These are phyloP conservation scores for Psilopogon haemacephalus DNA, from an alignment of 2,113 vertebrate species.

Conservation along the genomic window DNA sequence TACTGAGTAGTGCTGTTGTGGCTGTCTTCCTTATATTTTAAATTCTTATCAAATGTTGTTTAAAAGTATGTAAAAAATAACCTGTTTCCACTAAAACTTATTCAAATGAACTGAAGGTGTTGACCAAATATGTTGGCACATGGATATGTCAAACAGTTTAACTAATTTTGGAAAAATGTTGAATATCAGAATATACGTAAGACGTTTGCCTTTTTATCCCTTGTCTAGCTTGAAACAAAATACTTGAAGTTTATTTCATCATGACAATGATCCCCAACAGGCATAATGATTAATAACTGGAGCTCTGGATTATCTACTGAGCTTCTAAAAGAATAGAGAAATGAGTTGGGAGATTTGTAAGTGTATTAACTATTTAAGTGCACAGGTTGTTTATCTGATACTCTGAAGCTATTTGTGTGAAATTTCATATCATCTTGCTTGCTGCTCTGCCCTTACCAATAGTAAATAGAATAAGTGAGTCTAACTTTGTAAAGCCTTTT, in stretches of 20 bases:
- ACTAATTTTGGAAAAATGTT: not conserved
- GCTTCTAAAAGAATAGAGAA: not conserved
- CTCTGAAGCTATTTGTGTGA: not conserved
- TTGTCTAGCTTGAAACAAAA: not conserved
- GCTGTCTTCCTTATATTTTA: not conserved
- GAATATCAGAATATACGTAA: not conserved
- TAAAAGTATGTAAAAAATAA: not conserved
- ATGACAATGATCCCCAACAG: not conserved
- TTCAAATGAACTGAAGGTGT: not conserved
- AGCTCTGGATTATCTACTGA: not conserved
- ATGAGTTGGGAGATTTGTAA: not conserved
- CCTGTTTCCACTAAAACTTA: not conserved
- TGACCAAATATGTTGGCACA: not conserved
- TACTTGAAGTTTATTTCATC: not conserved
- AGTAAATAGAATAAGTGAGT: not conserved
- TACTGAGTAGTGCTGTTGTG: not conserved
- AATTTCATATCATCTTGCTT: not conserved
- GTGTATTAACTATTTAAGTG: not conserved
- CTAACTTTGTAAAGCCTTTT: not conserved
- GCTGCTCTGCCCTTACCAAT: not conserved
- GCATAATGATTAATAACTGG: not conserved
- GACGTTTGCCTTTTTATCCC: accelerated
- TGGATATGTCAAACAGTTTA: not conserved
- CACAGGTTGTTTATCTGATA: not conserved
- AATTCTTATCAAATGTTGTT: not conserved